Percentiles rank a stretch among this genome's conserved stretches.
Conservation (phyloP, 2,113 vertebrate genomes). For the Hyla sarda region DNA sequence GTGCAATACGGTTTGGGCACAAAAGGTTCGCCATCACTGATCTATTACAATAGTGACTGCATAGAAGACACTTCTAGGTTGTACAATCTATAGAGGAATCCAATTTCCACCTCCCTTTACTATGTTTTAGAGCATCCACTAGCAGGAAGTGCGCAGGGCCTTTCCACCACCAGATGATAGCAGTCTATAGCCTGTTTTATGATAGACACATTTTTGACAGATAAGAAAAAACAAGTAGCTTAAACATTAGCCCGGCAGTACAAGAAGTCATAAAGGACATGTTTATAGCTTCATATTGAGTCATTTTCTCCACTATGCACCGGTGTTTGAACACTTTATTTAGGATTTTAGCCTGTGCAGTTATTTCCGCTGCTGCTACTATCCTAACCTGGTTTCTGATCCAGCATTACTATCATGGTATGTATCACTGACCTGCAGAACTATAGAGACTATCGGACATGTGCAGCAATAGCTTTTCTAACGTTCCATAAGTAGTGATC, state of each 20-base stretch:
- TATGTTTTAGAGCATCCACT: neutral
- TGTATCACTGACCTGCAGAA: neutral
- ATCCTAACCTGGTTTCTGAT: neutral
- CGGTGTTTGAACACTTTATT: neutral
- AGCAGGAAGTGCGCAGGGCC: neutral
- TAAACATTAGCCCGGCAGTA: slow-evolving; percentile 25
- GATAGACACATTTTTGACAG: neutral
- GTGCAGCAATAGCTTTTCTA: no score
- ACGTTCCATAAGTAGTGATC: no score
- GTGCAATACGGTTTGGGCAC: no score
- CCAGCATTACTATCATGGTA: neutral
- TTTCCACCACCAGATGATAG: neutral
- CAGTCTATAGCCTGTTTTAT: neutral
- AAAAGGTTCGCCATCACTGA: no score
- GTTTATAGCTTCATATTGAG: neutral
- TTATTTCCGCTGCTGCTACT: neutral
- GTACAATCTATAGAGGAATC: neutral
- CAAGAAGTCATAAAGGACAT: neutral
- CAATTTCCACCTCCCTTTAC: neutral
- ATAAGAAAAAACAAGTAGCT: neutral
- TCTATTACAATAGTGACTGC: no score
- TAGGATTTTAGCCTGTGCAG: neutral
- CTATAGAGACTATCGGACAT: no score
- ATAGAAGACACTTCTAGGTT: neutral
- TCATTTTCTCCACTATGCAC: neutral